These are phyloP conservation scores for Aricia artaxerxes DNA, from an alignment of 2,888 invertebrate species.

Conservation along the genomic window DNA sequence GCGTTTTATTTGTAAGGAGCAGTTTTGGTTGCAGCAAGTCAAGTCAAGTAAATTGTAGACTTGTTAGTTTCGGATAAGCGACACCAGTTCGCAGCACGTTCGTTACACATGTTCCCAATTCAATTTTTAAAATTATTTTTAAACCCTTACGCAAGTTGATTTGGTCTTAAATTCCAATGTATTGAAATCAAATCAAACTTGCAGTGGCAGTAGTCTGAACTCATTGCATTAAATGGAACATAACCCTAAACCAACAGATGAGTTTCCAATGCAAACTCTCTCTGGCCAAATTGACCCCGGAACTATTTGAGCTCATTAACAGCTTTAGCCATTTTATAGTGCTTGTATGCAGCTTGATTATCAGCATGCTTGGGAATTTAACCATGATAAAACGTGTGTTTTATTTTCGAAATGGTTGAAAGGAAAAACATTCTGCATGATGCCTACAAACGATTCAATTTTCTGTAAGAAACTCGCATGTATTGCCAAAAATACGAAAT, in stretches of 20 bases:
- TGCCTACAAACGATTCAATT: too few relatives aligned
- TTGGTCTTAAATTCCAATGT: background rate
- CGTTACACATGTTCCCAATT: too few relatives aligned
- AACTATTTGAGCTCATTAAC: background rate
- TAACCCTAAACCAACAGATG: conserved; percentile 3
- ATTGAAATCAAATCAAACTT: conserved; percentile 4
- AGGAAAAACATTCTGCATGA: too few relatives aligned
- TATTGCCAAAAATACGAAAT: too few relatives aligned
- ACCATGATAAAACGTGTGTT: too few relatives aligned
- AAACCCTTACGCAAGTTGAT: background rate
- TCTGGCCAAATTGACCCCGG: background rate
- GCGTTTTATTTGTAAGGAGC: too few relatives aligned
- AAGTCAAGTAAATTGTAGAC: too few relatives aligned
- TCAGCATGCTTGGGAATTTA: background rate
- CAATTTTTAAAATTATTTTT: background rate
- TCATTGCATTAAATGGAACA: background rate
- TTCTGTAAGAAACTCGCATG: too few relatives aligned
- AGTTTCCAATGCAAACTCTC: background rate
- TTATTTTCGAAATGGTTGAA: too few relatives aligned
- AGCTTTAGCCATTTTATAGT: background rate
- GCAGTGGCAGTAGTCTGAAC: background rate
- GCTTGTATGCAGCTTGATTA: background rate
- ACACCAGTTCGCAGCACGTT: too few relatives aligned
- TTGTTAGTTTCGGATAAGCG: too few relatives aligned
- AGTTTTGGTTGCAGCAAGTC: too few relatives aligned